Evolutionary conservation across 2,113 vertebrate species (phyloP).

Genomic region (Ictalurus punctatus): DNA sequence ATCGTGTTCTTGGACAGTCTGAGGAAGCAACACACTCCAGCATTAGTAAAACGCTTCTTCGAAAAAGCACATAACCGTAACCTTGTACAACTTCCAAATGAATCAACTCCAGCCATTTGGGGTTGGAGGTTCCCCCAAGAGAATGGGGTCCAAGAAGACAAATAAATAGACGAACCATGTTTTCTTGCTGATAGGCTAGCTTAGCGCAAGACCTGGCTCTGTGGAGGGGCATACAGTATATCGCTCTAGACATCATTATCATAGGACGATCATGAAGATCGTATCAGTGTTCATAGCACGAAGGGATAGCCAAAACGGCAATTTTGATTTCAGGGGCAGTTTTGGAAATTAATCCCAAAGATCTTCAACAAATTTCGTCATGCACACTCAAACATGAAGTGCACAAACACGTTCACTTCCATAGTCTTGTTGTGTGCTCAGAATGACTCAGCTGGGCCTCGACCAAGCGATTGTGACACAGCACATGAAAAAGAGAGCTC

Average conservation of each 20-base stretch:
- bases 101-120: not conserved
- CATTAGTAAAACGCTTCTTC: no score
- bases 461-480: constrained; percentile 51
- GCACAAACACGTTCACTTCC: not conserved
- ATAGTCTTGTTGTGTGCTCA: constrained; percentile 29
- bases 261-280: not conserved
- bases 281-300: not conserved
- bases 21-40: not conserved
- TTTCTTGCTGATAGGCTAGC: not conserved
- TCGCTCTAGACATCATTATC: not conserved
- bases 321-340: not conserved
- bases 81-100: not conserved
- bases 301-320: not conserved
- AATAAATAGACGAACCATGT: not conserved
- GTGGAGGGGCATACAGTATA: not conserved
- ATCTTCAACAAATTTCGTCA: not conserved
- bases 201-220: not conserved
- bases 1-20: not conserved
- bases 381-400: not conserved
- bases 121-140: not conserved
- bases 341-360: not conserved
- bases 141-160: not conserved
- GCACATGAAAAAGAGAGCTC: constrained; percentile 43
- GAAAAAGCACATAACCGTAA: not conserved
- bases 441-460: constrained; percentile 52